Percentiles rank a stretch among this genome's conserved stretches.
Conservation (phyloP, 2,888 invertebrate species). For the Escarpia spicata region DNA sequence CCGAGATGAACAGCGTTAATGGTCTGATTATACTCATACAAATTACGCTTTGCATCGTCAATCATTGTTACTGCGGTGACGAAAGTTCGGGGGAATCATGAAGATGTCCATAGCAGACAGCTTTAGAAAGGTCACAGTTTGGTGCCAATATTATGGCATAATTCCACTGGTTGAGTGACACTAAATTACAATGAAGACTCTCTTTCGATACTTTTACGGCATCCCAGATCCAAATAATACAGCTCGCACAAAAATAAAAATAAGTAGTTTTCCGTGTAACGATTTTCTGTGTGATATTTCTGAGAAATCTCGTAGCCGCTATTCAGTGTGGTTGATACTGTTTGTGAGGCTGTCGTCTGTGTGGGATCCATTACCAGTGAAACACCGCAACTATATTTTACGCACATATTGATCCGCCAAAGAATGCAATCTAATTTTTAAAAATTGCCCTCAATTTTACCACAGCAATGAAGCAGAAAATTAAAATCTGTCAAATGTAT, state of each 20-base stretch:
- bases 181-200: not conserved
- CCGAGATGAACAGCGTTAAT: not conserved
- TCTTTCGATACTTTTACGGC: not conserved
- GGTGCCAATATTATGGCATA: not conserved
- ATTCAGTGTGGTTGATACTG: not conserved
- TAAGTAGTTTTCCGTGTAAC: not conserved
- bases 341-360: not conserved
- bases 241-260: not conserved
- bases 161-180: conserved; percentile 1
- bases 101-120: not conserved
- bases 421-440: no score
- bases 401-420: no score
- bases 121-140: not conserved
- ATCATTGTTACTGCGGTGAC: not conserved
- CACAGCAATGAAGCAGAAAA: not conserved
- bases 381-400: no score
- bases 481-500: not conserved
- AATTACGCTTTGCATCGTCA: not conserved
- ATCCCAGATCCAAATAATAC: not conserved
- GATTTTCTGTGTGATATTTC: not conserved
- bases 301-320: not conserved
- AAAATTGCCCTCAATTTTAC: not conserved
- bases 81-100: not conserved
- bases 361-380: no score
- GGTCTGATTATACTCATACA: not conserved